These are phyloP conservation scores for Gavialis gangeticus DNA, from an alignment of 2,113 vertebrate genomes.

Conservation along the genomic window DNA sequence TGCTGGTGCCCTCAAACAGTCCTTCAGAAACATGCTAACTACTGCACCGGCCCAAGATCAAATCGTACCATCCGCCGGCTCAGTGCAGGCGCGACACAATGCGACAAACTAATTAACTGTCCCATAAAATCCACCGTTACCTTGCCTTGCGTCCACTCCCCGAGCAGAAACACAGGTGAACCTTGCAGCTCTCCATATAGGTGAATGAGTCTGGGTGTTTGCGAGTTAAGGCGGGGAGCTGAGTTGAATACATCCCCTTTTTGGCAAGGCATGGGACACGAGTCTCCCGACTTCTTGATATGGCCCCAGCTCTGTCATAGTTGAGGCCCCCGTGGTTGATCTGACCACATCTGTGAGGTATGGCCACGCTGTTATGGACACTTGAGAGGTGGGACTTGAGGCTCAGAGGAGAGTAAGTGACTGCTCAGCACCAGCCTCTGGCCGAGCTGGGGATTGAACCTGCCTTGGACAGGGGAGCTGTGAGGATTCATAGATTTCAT, in stretches of 20 bases:
- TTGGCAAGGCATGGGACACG: no score
- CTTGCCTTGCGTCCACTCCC: background rate
- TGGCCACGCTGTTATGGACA: background rate
- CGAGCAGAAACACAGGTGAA: background rate
- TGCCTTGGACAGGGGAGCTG: background rate
- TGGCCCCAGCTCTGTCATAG: no score
- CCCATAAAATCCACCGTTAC: background rate
- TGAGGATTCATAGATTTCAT: background rate
- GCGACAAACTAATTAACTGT: background rate
- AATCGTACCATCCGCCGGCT: no score
- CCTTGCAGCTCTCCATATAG: background rate
- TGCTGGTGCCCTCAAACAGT: background rate
- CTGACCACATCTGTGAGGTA: background rate
- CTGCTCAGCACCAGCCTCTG: background rate
- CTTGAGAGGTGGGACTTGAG: background rate
- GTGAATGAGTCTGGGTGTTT: background rate
- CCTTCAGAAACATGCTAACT: background rate
- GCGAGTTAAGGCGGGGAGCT: background rate
- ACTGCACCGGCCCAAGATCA: no score
- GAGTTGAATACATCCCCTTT: no score
- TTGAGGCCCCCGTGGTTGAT: no score
- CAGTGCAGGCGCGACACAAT: background rate
- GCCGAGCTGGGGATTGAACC: background rate
- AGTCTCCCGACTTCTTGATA: no score
- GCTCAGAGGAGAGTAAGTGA: background rate